Evolutionary conservation across 2,113 vertebrate species (phyloP).

Genomic region (Caranx ignobilis): DNA sequence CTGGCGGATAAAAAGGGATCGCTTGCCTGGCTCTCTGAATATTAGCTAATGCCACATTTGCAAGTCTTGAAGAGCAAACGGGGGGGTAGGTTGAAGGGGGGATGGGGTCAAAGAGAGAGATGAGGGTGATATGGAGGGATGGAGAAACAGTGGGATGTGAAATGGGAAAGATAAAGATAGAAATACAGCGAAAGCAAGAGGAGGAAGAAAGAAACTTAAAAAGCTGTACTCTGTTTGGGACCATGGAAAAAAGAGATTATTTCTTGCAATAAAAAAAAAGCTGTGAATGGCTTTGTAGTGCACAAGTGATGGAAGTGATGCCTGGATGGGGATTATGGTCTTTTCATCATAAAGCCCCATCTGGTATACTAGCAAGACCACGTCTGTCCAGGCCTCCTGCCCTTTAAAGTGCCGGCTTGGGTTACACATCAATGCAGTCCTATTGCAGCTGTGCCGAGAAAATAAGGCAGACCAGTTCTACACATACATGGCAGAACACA

Average conservation of each 20-base stretch:
- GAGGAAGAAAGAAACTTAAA: constrained; percentile 63
- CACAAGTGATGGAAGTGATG: constrained; percentile 94
- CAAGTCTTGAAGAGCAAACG: constrained; percentile 92
- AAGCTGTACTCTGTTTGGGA: constrained; percentile 86
- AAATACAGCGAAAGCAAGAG: constrained; percentile 77
- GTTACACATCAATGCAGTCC: constrained; percentile 97
- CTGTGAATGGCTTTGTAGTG: constrained; percentile 95
- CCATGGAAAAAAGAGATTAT: constrained; percentile 87
- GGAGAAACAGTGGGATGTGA: constrained; percentile 62
- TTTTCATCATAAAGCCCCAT: constrained; percentile 99
- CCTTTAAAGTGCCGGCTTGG: constrained; percentile 98
- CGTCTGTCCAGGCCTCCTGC: constrained; percentile 97
- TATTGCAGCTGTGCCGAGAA: constrained; percentile 96
- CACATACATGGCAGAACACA: constrained; percentile 79
- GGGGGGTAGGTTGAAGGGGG: constrained; percentile 76
- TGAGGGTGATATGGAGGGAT: constrained; percentile 85
- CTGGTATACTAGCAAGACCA: constrained; percentile 93
- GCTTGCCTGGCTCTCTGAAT: constrained; percentile 89
- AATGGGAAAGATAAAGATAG: constrained; percentile 81
- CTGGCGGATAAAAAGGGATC: constrained; percentile 93
- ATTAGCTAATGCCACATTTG: constrained; percentile 99
- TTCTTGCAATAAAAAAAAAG: constrained; percentile 89
- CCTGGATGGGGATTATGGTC: constrained; percentile 96
- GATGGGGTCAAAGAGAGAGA: constrained; percentile 84
- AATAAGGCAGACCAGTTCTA: constrained; percentile 78